These are phyloP conservation scores for Alviniconcha strummeri DNA, from an alignment of 2,888 invertebrate species.

Conservation along the genomic window DNA sequence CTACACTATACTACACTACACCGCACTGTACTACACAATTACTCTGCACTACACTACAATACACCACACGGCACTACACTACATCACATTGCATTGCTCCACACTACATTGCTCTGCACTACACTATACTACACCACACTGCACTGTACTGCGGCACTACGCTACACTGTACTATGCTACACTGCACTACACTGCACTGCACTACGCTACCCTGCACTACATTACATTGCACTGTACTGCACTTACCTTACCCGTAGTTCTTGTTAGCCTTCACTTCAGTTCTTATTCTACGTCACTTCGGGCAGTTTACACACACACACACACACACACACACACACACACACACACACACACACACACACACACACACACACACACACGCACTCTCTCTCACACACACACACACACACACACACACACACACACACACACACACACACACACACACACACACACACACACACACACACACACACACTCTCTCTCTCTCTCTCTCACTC, in stretches of 20 bases:
- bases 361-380: too few relatives aligned
- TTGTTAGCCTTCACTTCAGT: too few relatives aligned
- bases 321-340: too few relatives aligned
- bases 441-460: too few relatives aligned
- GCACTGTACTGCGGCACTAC: neutral
- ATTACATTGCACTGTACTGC: constrained; percentile 19
- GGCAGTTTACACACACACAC: too few relatives aligned
- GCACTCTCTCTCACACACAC: too few relatives aligned
- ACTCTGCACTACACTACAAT: neutral
- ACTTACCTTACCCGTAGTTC: neutral
- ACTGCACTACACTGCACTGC: constrained; percentile 18
- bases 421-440: too few relatives aligned
- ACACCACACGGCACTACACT: neutral
- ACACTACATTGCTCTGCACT: neutral
- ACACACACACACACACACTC: too few relatives aligned
- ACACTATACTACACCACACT: neutral
- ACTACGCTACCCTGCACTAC: constrained; percentile 21
- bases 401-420: too few relatives aligned
- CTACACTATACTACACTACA: neutral
- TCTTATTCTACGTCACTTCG: too few relatives aligned
- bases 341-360: too few relatives aligned
- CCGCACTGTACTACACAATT: neutral
- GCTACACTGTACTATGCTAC: constrained; percentile 8
- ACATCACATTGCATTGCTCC: neutral
- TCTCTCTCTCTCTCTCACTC: too few relatives aligned